Evolutionary conservation across 2,113 vertebrate genomes (phyloP), one percentile per base, ranked within the genome.

Genomic region (Odobenus rosmarus): DNA sequence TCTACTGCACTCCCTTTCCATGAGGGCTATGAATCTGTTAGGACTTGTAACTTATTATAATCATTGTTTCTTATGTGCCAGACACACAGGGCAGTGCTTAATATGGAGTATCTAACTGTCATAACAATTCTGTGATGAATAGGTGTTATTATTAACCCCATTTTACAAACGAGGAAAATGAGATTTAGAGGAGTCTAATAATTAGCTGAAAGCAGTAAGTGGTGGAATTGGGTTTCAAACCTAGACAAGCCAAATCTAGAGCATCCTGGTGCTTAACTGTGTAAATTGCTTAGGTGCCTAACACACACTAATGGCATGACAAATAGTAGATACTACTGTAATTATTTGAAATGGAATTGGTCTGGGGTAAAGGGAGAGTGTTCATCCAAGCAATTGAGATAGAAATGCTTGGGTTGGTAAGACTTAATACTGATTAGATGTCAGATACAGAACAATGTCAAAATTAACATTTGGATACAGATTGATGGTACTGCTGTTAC

Each of bases 101-200:
- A 42, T 77, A 15, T 53, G 33, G 26, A 91, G 28, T 91, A 76
- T 26, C 21, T 77, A 64, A 74, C 64, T 59, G 9, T 92, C n/a
- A 46, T 72, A 12, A 51, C 5, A 92, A 57, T 36, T 62, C 21
- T 24, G 46, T 46, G 46, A 12, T 24, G 53, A 55, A 4, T 31
- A 69, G 33, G 15, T 79, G 8, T 31, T 89, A 19, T 42, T 64
- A 59, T 74, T 51, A 82, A 67, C 15, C 21, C 4, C 10, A 59
- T 94, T 87, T 96, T 80, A 23, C 5, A 96, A 80, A 67, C 55
- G 49, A 39, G 97, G 51, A 67, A 81, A 46, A 18, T 31, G 82
- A 92, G 28, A 72, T 8, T 33, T 80, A 61, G 55, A 51, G 46
- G 82, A 26, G 10, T 61, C 85, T 57, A 74, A 11, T 59, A 90